Conservation (phyloP, 2,797 vertebrate species). For the Sebastes umbrosus region DNA sequence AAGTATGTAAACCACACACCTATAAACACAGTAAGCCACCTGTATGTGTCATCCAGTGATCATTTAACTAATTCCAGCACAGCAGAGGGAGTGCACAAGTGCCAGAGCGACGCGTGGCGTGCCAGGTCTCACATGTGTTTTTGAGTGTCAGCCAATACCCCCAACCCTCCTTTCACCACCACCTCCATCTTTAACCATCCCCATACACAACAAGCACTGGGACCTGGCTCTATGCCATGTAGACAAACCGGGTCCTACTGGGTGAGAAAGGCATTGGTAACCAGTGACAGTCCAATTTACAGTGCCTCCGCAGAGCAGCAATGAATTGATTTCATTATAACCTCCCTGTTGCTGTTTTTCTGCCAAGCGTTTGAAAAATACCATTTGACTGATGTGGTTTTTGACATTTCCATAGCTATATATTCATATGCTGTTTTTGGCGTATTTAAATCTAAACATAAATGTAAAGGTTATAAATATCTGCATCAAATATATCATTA, state of each 20-base stretch:
- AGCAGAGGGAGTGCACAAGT: conserved; percentile 2
- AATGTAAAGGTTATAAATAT: background rate
- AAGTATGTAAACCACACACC: background rate
- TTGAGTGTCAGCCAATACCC: conserved; percentile 20
- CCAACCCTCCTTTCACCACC: background rate
- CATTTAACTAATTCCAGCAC: conserved; percentile 36
- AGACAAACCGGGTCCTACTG: conserved; percentile 16
- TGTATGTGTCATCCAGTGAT: conserved; percentile 35
- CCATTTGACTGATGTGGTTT: conserved; percentile 17
- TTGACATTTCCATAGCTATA: conserved; percentile 7
- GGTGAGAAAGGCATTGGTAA: conserved; percentile 42
- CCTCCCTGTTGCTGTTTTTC: background rate
- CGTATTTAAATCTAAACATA: background rate
- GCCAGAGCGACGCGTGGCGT: conserved; percentile 17
- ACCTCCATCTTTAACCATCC: conserved; percentile 1
- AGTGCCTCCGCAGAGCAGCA: conserved; percentile 7
- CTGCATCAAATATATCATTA: background rate
- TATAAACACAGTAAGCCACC: background rate
- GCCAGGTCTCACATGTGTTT: conserved; percentile 49
- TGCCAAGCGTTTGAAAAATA: conserved; percentile 8
- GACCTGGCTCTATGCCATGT: conserved; percentile 17
- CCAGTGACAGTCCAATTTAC: conserved; percentile 49
- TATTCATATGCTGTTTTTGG: background rate
- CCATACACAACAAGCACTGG: background rate
- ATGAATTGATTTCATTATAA: conserved; percentile 35